Evolutionary conservation across 2,113 vertebrate genomes (phyloP), one percentile per base, ranked within the genome.

Genomic region (Larimichthys polyactis): DNA sequence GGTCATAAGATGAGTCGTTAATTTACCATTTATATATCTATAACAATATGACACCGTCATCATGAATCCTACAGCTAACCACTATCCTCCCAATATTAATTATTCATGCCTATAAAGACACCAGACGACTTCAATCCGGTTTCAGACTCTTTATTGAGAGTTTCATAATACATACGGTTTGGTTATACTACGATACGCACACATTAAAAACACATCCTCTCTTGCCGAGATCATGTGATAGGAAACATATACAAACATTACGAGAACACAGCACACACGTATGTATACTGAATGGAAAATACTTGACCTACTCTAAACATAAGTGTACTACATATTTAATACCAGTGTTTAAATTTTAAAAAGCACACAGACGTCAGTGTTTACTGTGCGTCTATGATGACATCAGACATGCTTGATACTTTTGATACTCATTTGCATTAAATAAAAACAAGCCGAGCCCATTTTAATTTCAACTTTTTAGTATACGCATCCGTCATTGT

Each of bases 121-220:
- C 15, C 16, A 75, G 11, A 73, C 5, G 1, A 7, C 11, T 19
- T 3, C 5, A n/a, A 20, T 29, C 69, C 5, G 15, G 19, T 46
- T 80, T 71, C 43, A 51, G 60, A 90, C 54, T 82, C 75, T 92
- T 93, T 93, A 93, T 93, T 92, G 43, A 81, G n/a, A n/a, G 85
- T 81, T 19, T 29, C 0, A 64, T 68, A 85, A 87, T 71, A 89
- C 78, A 86, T 32, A 67, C 49, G 57, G 49, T 71, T 14, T 5
- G 0, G 17, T 57, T 82, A 72, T 22, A 52, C 22, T 81, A 14
- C 3, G 68, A 71, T 77, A 68, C 40, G 65, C 40, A 74, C 3
- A 22, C 58, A 36, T 58, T 71, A 71, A 52, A 76, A 86, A 71
- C 20, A 81, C 78, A 73, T 43, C 24, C 4, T n/a, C 5, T 36